Evolutionary conservation across 2,888 invertebrate species (phyloP).

Genomic region (Lycophotia porphyrea): DNA sequence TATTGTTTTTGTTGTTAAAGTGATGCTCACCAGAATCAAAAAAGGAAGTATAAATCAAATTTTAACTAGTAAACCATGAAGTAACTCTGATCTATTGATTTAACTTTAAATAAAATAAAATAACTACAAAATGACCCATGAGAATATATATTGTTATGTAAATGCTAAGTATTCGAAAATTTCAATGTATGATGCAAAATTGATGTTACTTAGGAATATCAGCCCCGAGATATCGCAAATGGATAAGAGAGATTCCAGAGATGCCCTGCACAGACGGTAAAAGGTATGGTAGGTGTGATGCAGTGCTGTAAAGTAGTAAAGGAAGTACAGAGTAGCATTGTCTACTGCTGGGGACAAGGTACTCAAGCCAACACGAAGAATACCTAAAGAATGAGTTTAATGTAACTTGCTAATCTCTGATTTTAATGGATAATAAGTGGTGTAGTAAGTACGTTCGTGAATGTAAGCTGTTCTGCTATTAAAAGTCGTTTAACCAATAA

Average conservation of each 20-base stretch:
- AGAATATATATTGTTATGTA: background rate
- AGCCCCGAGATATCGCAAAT: background rate
- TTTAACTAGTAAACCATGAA: background rate
- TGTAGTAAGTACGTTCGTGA: background rate
- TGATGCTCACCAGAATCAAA: background rate
- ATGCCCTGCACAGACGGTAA: background rate
- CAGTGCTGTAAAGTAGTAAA: constrained; percentile 12
- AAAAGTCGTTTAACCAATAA: background rate
- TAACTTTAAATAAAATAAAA: too few species aligned
- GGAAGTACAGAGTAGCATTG: background rate
- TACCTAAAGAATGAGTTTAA: background rate
- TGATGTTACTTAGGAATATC: background rate
- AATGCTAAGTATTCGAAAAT: background rate
- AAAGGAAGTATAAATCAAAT: background rate
- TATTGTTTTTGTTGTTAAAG: background rate
- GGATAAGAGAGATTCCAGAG: background rate
- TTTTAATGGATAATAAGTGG: background rate
- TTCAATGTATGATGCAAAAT: background rate
- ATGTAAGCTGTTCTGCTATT: constrained; percentile 6
- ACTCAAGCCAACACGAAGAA: background rate
- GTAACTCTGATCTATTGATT: background rate
- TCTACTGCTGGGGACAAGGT: background rate
- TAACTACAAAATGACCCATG: background rate
- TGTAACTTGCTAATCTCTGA: background rate
- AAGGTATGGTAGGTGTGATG: background rate